Evolutionary conservation across 1,140 invertebrate genomes (phyloP).

Genomic region (Aphis gossypii): DNA sequence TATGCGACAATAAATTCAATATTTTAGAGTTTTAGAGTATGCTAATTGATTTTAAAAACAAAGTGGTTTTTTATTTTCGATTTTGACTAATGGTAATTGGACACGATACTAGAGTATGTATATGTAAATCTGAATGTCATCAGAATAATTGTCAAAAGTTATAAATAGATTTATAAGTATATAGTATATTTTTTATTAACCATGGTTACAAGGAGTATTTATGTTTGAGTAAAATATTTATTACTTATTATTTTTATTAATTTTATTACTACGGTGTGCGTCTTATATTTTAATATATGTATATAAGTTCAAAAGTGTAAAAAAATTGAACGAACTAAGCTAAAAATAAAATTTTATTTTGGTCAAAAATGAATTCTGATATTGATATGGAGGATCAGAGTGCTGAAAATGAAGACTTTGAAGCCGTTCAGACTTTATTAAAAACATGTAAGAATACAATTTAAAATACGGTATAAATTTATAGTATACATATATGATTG

Average conservation of each 20-base stretch:
- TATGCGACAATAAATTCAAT: too few species aligned
- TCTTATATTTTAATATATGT: not conserved
- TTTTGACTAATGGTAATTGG: too few species aligned
- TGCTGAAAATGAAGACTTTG: not conserved
- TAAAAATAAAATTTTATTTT: not conserved
- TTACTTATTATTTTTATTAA: not conserved
- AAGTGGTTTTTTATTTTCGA: too few species aligned
- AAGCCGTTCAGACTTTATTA: not conserved
- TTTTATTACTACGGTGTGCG: not conserved
- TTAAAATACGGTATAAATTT: not conserved
- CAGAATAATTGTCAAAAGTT: too few species aligned
- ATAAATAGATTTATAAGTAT: too few species aligned
- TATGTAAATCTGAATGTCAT: too few species aligned
- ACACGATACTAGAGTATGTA: too few species aligned
- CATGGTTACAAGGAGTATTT: constrained; percentile 15
- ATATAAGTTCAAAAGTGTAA: not conserved
- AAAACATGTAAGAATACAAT: not conserved
- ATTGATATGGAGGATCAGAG: not conserved
- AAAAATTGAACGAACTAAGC: not conserved
- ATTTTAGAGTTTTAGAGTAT: too few species aligned
- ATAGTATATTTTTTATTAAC: not conserved
- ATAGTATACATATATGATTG: not conserved
- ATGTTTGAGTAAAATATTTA: not conserved
- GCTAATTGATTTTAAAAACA: too few species aligned
- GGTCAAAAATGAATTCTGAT: not conserved